These are phyloP conservation scores for Wiebesia pumilae DNA, from an alignment of 1,140 invertebrate species.

Conservation along the genomic window DNA sequence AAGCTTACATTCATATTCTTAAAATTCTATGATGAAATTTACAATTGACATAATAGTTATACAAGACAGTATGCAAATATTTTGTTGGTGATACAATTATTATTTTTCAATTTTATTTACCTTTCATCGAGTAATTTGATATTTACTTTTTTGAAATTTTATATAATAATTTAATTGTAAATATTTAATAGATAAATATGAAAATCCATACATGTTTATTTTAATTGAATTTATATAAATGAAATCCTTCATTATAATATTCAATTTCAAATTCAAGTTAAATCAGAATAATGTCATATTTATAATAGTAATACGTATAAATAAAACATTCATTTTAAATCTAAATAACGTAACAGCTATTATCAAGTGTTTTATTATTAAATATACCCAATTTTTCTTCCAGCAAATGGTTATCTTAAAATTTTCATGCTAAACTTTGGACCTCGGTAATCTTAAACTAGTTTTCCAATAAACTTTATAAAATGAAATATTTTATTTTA, in stretches of 20 bases:
- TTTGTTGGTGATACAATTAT: neutral
- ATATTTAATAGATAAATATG: neutral
- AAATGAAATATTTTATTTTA: too few species aligned
- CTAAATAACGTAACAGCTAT: too few species aligned
- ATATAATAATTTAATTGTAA: neutral
- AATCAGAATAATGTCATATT: neutral
- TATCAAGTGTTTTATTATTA: too few species aligned
- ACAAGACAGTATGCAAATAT: neutral
- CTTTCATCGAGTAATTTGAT: neutral
- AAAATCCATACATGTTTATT: neutral
- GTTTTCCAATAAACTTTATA: neutral
- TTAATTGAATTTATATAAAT: neutral
- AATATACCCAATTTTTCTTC: too few species aligned
- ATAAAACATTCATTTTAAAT: too few species aligned
- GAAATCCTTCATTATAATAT: neutral
- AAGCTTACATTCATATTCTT: neutral
- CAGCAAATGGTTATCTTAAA: neutral
- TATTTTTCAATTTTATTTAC: neutral
- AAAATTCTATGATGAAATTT: constrained; percentile 41
- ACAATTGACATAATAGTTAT: constrained; percentile 25
- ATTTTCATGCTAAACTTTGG: neutral
- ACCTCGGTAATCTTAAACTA: neutral
- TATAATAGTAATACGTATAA: too few species aligned
- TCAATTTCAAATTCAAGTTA: neutral
- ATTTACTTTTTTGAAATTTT: neutral